Evolutionary conservation across 2,797 vertebrate genomes (phyloP), one percentile per base, ranked within the genome.

Genomic region (Huso huso): DNA sequence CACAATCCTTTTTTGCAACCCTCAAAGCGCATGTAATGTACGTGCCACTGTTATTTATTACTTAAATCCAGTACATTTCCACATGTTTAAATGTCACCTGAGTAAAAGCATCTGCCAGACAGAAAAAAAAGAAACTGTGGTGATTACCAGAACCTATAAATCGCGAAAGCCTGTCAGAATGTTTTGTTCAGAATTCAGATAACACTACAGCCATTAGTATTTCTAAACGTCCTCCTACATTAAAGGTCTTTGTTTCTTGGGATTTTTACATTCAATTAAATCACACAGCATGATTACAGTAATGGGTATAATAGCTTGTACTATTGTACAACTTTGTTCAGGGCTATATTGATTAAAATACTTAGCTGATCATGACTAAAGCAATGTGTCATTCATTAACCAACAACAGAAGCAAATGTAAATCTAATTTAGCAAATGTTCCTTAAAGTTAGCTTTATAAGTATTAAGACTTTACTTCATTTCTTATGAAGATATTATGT

Each of bases 401-500:
- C 15, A 58, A 58, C 55, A 58, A 58, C 55, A 58, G 55, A 13
- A 58, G 37, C 55, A n/a, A 58, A 58, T 58, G n/a, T 58, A 15
- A 2, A 4, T 58, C 7, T 11, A 58, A 58, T 58, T 58, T 11
- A 58, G 55, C 7, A 11, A 37, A 37, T 58, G 37, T 37, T 37
- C 37, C 55, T 58, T n/a, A 58, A n/a, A 13, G 2, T 13, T 58
- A 58, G 12, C 55, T 58, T 11, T 58, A n/a, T 11, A 58, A 58
- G 55, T n/a, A n/a, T 58, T 58, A n/a, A 58, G 55, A 4, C 7
- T 37, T 37, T 37, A 37, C 37, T 58, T 15, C 15, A 58, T n/a
- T 11, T 13, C 55, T n/a, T n/a, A 11, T 15, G 55, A 1, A 58
- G 12, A 58, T 58, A 11, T 58, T n/a, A 58, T 58, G 12, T 58